A percentile compares a stretch with the other conserved stretches of the same genome.
phyloP scores from a whole-genome alignment of 2,888 invertebrate species.

The Synanthedon formicaeformis region DNA sequence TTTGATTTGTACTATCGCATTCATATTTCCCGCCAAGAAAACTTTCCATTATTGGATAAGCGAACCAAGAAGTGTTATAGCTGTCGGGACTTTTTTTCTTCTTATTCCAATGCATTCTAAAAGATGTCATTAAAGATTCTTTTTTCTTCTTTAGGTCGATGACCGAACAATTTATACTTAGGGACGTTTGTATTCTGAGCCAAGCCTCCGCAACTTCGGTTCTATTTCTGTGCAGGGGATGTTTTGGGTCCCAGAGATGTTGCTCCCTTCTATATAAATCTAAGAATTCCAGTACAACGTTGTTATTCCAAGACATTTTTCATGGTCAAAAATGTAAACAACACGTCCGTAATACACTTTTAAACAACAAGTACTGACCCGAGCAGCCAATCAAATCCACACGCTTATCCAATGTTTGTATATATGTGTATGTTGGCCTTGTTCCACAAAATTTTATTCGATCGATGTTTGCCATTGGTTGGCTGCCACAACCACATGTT shows the following conservation, averaged over 20 bases:
- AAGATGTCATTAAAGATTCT: conserved; percentile 58
- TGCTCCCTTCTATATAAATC: conserved; percentile 46
- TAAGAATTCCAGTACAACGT: conserved; percentile 46
- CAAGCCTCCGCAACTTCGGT: conserved; percentile 45
- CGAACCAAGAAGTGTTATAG: conserved; percentile 53
- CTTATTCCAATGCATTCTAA: conserved; percentile 41
- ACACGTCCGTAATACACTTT: conserved; percentile 14
- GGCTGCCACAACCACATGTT: conserved; percentile 17
- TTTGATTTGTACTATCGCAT: conserved; percentile 34
- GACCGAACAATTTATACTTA: conserved; percentile 37
- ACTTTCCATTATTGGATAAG: conserved; percentile 50
- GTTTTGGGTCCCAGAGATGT: conserved; percentile 52
- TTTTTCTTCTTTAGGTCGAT: conserved; percentile 55
- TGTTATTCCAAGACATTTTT: conserved; percentile 47
- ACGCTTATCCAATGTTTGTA: conserved; percentile 42
- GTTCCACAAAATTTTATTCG: conserved; percentile 34
- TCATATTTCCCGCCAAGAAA: conserved; percentile 55
- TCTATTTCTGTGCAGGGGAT: conserved; percentile 44
- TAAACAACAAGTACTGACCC: conserved; percentile 19
- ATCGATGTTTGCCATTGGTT: conserved; percentile 32
- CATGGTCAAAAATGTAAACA: neutral
- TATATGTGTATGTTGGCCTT: conserved; percentile 34
- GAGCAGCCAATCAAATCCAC: conserved; percentile 29
- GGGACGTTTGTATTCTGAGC: conserved; percentile 41
- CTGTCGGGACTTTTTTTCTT: conserved; percentile 29